Conservation (phyloP, 2,797 vertebrate species). For the Melanotaenia parkinsoni region DNA sequence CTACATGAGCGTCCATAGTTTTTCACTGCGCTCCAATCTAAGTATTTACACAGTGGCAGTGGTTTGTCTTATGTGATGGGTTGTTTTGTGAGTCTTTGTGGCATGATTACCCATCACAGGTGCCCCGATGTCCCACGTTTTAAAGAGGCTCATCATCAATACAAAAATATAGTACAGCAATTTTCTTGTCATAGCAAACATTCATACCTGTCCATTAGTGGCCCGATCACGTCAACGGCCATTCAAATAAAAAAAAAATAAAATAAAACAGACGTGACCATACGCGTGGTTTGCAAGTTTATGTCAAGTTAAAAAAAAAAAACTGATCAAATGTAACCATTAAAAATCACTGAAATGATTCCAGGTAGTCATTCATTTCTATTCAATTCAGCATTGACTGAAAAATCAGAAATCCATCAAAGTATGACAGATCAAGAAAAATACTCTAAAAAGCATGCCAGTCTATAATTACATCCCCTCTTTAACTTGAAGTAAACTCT, state of each 20-base stretch:
- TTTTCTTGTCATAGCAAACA: constrained; percentile 78
- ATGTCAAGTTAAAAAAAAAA: not conserved
- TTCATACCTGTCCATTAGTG: constrained; percentile 74
- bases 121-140: constrained; percentile 14
- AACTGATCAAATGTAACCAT: not conserved
- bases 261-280: constrained; percentile 4
- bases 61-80: constrained; percentile 40
- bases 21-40: constrained; percentile 3
- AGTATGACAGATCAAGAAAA: not conserved
- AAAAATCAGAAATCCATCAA: not conserved
- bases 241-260: constrained; percentile 19
- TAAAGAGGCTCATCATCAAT: constrained; percentile 55
- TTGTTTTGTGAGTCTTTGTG: constrained; percentile 37
- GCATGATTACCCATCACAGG: constrained; percentile 6
- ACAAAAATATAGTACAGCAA: constrained; percentile 79
- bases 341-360: not conserved
- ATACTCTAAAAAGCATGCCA: not conserved
- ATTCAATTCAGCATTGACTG: not conserved
- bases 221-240: constrained; percentile 60
- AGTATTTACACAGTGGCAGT: constrained; percentile 70
- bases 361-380: not conserved
- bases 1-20: constrained; percentile 13
- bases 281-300: constrained; percentile 5
- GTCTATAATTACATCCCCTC: not conserved
- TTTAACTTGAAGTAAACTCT: not conserved